Base-by-base conservation (phyloP, 2,888 invertebrate species). In the Neoscelio sp. region DNA sequence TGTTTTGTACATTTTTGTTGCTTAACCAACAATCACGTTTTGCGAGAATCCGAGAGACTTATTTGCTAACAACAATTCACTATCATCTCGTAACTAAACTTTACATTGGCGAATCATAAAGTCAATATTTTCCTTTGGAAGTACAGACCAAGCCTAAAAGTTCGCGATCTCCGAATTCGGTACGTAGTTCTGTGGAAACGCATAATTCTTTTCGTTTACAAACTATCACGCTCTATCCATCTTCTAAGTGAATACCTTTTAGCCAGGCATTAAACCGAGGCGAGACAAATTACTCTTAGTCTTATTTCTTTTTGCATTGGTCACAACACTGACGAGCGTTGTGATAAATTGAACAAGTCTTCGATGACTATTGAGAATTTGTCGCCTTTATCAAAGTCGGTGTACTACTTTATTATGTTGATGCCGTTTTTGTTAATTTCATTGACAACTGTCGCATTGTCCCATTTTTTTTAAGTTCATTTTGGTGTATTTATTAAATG, bases 141-240 rank as follows among this genome's bases (percentile, higher is more conserved):
- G 18, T 42, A 17, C 18, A 42, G 18, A 15, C 42, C 18, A 15
- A 18, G 18, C 42, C 6, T 12, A 18, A 42, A 42, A 38, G 42
- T 42, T 42, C 18, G 42, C 42, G 42, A 17, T 17, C 17, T n/a
- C 7, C 18, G 42, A 15, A 42, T 42, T 42, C 42, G 17, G 42
- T 18, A 17, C 42, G 42, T 17, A 7, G 42, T 42, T 18, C 15
- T n/a, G 42, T 42, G 17, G 42, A 42, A 42, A 42, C 18, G 18
- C 42, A 42, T 42, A 42, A 42, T 42, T 42, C 42, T 42, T 42
- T 42, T 17, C 42, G n/a, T 15, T 42, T 18, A 18, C 42, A 18
- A 15, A 18, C 7, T 7, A 38, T 38, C 38, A 12, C 42, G 42
- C 17, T 42, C 42, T 42, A 42, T 42, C 18, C 42, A 42, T 42